These are phyloP conservation scores for Xyrauchen texanus DNA, from an alignment of 2,113 vertebrate genomes.

Conservation along the genomic window DNA sequence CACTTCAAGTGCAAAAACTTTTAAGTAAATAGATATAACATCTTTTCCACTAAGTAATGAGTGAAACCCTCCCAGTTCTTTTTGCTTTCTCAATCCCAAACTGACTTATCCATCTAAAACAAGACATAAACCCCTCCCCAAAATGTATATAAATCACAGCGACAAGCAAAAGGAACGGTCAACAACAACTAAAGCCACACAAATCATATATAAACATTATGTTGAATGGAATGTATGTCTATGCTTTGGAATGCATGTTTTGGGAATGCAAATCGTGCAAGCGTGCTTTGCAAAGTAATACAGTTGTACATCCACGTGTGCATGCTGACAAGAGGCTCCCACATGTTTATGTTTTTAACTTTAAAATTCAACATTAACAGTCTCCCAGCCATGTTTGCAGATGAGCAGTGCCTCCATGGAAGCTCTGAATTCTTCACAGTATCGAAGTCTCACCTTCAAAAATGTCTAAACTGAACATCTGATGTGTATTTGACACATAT, in stretches of 20 bases:
- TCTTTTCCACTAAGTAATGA: constrained; percentile 6
- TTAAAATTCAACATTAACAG: constrained; percentile 56
- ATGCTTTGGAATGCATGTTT: constrained; percentile 40
- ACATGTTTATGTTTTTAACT: constrained; percentile 40
- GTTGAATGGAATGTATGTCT: constrained; percentile 27
- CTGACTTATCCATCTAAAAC: constrained; percentile 54
- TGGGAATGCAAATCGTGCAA: too few relatives aligned
- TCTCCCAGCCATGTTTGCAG: constrained; percentile 56
- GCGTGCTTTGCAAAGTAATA: too few relatives aligned
- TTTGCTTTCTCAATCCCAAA: constrained; percentile 47
- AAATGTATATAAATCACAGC: constrained; percentile 49
- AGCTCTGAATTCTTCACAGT: constrained; percentile 73
- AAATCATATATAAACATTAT: background rate
- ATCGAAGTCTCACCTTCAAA: constrained; percentile 49
- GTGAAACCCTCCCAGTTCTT: constrained; percentile 27
- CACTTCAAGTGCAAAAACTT: background rate
- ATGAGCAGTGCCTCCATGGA: constrained; percentile 47
- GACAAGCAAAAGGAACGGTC: constrained; percentile 43
- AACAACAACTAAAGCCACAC: constrained; percentile 12
- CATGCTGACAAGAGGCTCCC: constrained; percentile 59
- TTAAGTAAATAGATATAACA: background rate
- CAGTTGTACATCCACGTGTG: constrained; percentile 42
- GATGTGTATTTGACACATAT: constrained; percentile 20
- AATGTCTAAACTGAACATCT: constrained; percentile 25
- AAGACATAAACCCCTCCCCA: constrained; percentile 44